These are phyloP conservation scores for Hippocampus comes DNA, from an alignment of 2,113 vertebrate species.

Conservation along the genomic window DNA sequence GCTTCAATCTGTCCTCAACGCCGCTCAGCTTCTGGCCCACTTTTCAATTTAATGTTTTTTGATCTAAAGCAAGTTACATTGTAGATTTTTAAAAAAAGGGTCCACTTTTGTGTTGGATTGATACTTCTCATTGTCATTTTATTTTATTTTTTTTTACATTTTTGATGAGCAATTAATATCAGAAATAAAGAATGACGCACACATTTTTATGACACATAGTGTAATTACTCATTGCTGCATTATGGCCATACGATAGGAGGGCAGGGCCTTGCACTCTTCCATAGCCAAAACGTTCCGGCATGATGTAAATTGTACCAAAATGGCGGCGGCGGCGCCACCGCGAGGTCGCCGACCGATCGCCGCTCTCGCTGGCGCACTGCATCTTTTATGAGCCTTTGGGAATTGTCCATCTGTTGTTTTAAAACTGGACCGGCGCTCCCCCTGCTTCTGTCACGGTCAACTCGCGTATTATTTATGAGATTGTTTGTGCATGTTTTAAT, in stretches of 20 bases:
- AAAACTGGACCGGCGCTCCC: conserved; percentile 83
- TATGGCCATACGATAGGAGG: background rate
- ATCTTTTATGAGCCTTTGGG: conserved; percentile 92
- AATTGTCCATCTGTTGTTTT: conserved; percentile 82
- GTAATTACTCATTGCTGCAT: conserved; percentile 37
- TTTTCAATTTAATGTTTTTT: too few relatives aligned
- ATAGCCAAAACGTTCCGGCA: conserved; percentile 29
- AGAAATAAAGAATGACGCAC: background rate
- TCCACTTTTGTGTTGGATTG: background rate
- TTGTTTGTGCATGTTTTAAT: conserved; percentile 75
- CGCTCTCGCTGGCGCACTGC: conserved; percentile 82
- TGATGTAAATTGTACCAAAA: conserved; percentile 31
- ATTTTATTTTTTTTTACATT: background rate
- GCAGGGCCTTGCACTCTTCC: conserved; percentile 24
- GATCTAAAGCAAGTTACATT: too few relatives aligned
- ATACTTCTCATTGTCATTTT: background rate
- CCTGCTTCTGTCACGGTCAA: conserved; percentile 70
- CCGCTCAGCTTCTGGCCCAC: too few relatives aligned
- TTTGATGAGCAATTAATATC: background rate
- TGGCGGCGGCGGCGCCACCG: conserved; percentile 49
- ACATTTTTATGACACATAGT: conserved; percentile 26
- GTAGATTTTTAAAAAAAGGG: too few relatives aligned
- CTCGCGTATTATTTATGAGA: conserved; percentile 73
- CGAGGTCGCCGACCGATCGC: conserved; percentile 57
- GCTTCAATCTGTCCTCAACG: too few relatives aligned